These are phyloP conservation scores for Triplophysa yarkandensis DNA, from an alignment of 2,797 vertebrate species.

Conservation along the genomic window DNA sequence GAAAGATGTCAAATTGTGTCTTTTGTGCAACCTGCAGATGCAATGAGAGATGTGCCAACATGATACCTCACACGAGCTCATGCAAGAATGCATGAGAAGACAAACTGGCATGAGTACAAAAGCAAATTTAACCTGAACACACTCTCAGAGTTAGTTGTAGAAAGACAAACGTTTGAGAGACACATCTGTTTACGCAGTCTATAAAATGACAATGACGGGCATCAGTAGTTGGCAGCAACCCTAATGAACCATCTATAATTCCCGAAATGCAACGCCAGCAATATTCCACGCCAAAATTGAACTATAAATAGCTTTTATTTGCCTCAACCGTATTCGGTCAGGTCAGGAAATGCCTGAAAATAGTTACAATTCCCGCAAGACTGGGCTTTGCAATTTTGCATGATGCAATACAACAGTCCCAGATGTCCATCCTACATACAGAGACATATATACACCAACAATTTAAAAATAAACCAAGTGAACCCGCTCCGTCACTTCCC, in stretches of 20 bases:
- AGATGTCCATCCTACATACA: neutral
- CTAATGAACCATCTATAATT: slow-evolving; percentile 35
- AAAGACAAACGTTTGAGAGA: slow-evolving; percentile 45
- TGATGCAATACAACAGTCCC: neutral
- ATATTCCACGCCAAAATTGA: slow-evolving; percentile 29
- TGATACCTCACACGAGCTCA: slow-evolving; percentile 10
- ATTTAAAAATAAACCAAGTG: neutral
- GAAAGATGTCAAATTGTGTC: slow-evolving; percentile 45
- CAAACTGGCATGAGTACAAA: slow-evolving; percentile 21
- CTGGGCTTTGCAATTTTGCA: neutral
- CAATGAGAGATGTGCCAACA: slow-evolving; percentile 3
- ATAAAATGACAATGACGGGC: slow-evolving; percentile 48
- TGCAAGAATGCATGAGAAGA: slow-evolving; percentile 21
- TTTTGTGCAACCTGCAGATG: slow-evolving; percentile 11
- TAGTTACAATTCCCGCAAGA: too few species aligned
- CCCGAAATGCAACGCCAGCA: slow-evolving; percentile 37
- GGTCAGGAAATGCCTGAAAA: neutral
- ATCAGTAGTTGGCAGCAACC: slow-evolving; percentile 40
- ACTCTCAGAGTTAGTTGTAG: slow-evolving; percentile 29
- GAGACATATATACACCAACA: neutral
- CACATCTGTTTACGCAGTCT: slow-evolving; percentile 51
- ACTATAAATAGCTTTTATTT: slow-evolving; percentile 9
- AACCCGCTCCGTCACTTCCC: neutral
- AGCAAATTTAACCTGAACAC: slow-evolving; percentile 20
- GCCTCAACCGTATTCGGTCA: neutral